phyloP scores from a whole-genome alignment of 2,888 invertebrate genomes.

The Idaea aversata region DNA sequence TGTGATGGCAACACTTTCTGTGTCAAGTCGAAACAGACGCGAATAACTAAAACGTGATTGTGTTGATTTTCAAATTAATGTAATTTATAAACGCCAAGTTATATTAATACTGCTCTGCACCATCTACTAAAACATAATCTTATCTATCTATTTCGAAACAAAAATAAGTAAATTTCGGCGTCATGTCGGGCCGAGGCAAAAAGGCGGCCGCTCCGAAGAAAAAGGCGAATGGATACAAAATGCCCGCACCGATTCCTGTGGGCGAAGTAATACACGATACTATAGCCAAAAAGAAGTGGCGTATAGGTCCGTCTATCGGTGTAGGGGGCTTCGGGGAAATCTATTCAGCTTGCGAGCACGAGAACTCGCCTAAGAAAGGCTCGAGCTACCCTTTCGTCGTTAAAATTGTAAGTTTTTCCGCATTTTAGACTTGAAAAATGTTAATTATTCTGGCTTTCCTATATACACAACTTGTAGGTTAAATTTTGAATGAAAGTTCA shows the following conservation, averaged over 20 bases:
- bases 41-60: background rate
- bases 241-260: slow-evolving; percentile 85
- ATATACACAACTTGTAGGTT: no score
- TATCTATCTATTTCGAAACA: background rate
- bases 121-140: background rate
- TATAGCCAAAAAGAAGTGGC: slow-evolving; percentile 89
- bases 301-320: slow-evolving; percentile 92
- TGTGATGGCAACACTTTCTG: background rate
- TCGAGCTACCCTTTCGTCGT: slow-evolving; percentile 84
- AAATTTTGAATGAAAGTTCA: no score
- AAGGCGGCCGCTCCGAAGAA: slow-evolving; percentile 65
- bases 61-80: background rate
- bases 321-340: slow-evolving; percentile 97
- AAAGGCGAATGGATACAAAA: slow-evolving; percentile 72
- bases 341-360: slow-evolving; percentile 87
- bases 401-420: slow-evolving; percentile 85
- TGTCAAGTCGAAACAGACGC: background rate
- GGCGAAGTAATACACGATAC: slow-evolving; percentile 89
- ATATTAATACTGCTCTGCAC: background rate
- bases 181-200: slow-evolving; percentile 60
- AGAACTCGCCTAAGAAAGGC: slow-evolving; percentile 71
- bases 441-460: background rate
- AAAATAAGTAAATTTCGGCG: background rate
- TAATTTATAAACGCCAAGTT: background rate
- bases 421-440: background rate